These are phyloP conservation scores for Antigone vipio DNA, from an alignment of 2,113 vertebrate species.

Conservation along the genomic window DNA sequence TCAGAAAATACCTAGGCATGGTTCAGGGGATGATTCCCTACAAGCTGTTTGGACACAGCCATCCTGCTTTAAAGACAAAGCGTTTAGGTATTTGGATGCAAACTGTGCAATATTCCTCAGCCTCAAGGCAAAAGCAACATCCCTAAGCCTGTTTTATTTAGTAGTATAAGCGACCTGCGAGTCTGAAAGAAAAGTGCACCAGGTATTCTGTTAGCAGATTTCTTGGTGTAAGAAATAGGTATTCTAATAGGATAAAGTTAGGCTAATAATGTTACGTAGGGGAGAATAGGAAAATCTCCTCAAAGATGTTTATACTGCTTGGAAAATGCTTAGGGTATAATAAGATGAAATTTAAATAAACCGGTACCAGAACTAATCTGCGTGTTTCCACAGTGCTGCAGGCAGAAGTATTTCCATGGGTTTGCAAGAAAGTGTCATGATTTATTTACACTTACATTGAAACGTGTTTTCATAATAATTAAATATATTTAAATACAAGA, in stretches of 20 bases:
- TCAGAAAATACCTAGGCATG: neutral
- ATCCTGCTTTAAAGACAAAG: neutral
- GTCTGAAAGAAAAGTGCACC: neutral
- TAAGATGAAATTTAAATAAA: neutral
- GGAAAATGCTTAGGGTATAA: neutral
- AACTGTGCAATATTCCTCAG: neutral
- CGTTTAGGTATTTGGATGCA: neutral
- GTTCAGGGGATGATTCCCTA: neutral
- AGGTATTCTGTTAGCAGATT: neutral
- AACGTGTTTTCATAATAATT: neutral
- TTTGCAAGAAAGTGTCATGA: neutral
- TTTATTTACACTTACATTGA: neutral
- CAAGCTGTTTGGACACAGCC: neutral
- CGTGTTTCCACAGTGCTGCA: neutral
- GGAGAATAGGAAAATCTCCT: neutral
- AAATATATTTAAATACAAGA: neutral
- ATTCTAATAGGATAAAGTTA: neutral
- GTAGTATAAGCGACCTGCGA: rapidly evolving
- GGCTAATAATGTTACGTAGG: neutral
- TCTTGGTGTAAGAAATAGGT: neutral
- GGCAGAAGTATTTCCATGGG: neutral
- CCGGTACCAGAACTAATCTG: neutral
- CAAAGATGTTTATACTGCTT: neutral
- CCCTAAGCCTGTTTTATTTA: neutral
- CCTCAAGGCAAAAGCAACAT: neutral